Evolutionary conservation across 1,140 invertebrate species (phyloP).

Genomic region (Ceratina australensis): DNA sequence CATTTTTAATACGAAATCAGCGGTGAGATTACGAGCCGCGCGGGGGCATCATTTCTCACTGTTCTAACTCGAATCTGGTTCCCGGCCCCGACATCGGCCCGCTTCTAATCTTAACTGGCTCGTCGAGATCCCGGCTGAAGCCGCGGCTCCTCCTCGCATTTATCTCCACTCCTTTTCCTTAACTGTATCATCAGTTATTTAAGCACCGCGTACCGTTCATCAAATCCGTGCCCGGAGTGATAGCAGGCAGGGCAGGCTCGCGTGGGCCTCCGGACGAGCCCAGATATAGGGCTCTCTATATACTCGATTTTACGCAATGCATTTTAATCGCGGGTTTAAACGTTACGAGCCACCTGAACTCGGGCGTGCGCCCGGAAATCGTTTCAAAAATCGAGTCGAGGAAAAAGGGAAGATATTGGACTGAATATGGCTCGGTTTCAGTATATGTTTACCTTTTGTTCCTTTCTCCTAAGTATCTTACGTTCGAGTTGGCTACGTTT

Average conservation of each 20-base stretch:
- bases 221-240: conserved; percentile 56
- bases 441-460: not conserved
- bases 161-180: conserved; percentile 40
- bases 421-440: too few species aligned
- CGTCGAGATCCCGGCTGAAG: conserved; percentile 10
- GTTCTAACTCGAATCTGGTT: not conserved
- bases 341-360: conserved; percentile 39
- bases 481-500: too few species aligned
- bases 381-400: not conserved
- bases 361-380: too few species aligned
- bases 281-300: conserved; percentile 2
- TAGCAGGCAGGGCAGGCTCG: conserved; percentile 25
- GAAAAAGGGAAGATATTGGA: not conserved
- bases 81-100: not conserved
- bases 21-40: not conserved
- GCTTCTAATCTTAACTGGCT: conserved; percentile 35
- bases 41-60: conserved; percentile 14
- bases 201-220: conserved; percentile 42
- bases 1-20: not conserved
- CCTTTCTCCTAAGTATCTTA: not conserved
- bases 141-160: conserved; percentile 33
- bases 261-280: not conserved
- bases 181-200: conserved; percentile 49
- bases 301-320: conserved; percentile 64
- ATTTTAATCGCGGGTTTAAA: conserved; percentile 65